Evolutionary conservation across 2,888 invertebrate species (phyloP).

Genomic region (Dermolepida albohirtum): DNA sequence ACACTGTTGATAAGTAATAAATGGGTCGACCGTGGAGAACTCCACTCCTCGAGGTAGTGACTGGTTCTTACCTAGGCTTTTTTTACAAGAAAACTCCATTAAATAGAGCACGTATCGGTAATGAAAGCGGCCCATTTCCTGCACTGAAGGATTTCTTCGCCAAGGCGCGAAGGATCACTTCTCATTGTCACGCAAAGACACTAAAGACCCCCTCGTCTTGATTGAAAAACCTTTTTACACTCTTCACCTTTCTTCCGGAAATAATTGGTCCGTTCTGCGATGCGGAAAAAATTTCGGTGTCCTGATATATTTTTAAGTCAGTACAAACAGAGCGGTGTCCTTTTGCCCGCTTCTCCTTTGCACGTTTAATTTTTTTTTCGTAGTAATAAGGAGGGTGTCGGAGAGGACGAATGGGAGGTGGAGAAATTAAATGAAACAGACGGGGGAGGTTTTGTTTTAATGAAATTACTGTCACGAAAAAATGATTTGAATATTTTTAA

Average conservation of each 20-base stretch:
- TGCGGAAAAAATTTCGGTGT: slow-evolving; percentile 53
- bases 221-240: slow-evolving; percentile 63
- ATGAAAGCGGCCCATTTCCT: slow-evolving; percentile 65
- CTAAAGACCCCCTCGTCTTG: slow-evolving; percentile 64
- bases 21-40: slow-evolving; percentile 28
- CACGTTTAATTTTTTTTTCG: background rate
- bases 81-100: slow-evolving; percentile 66
- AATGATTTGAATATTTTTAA: too few species aligned
- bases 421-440: background rate
- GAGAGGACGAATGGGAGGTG: background rate
- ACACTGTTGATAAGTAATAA: slow-evolving; percentile 43
- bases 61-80: slow-evolving; percentile 64
- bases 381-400: background rate
- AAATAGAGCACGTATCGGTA: slow-evolving; percentile 65
- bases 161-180: slow-evolving; percentile 46
- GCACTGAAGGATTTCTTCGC: slow-evolving; percentile 53
- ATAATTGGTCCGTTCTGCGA: slow-evolving; percentile 58
- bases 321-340: slow-evolving; percentile 30
- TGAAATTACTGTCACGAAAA: slow-evolving; percentile 1
- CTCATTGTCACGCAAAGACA: slow-evolving; percentile 64
- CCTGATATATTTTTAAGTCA: slow-evolving; percentile 33
- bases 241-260: slow-evolving; percentile 60
- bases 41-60: slow-evolving; percentile 7
- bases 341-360: background rate
- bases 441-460: background rate